phyloP scores from a whole-genome alignment of 23 tunicate species.

The Trididemnum miniatum region DNA sequence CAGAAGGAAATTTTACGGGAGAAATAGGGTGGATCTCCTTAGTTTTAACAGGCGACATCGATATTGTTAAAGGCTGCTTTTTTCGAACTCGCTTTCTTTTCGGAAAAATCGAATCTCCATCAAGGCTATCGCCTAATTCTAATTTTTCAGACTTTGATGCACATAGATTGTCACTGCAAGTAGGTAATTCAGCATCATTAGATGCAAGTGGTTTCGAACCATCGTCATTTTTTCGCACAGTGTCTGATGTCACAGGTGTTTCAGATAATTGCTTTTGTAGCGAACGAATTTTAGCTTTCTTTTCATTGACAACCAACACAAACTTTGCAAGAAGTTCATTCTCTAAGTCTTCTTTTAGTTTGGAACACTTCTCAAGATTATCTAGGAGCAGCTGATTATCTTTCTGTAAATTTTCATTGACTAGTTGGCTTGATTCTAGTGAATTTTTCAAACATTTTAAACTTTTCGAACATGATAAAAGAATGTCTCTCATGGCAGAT shows the following conservation, averaged over 20 bases:
- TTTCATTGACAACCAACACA: slow-evolving; percentile 58
- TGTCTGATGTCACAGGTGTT: background rate
- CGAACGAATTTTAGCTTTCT: slow-evolving; percentile 52
- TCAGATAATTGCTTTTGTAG: slow-evolving; percentile 11
- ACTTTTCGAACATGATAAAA: background rate
- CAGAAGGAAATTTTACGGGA: slow-evolving; percentile 23
- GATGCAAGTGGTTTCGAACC: background rate
- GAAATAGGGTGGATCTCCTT: background rate
- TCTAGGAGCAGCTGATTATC: background rate
- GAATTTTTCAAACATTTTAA: background rate
- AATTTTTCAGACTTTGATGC: background rate
- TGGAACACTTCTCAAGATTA: slow-evolving; percentile 11
- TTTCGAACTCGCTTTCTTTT: background rate
- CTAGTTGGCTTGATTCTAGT: background rate
- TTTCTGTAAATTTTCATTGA: background rate
- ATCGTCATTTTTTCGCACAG: background rate
- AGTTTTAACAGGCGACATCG: slow-evolving; percentile 23
- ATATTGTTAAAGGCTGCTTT: background rate
- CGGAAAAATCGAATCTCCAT: background rate
- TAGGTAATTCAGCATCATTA: background rate
- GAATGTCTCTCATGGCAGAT: background rate
- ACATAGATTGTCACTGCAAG: background rate
- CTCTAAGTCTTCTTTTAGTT: slow-evolving; percentile 33
- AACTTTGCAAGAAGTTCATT: slow-evolving; percentile 44
- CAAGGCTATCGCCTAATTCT: background rate